Evolutionary conservation across 2,797 vertebrate genomes (phyloP), one percentile per base, ranked within the genome.

Genomic region (Pteropus rufus): DNA sequence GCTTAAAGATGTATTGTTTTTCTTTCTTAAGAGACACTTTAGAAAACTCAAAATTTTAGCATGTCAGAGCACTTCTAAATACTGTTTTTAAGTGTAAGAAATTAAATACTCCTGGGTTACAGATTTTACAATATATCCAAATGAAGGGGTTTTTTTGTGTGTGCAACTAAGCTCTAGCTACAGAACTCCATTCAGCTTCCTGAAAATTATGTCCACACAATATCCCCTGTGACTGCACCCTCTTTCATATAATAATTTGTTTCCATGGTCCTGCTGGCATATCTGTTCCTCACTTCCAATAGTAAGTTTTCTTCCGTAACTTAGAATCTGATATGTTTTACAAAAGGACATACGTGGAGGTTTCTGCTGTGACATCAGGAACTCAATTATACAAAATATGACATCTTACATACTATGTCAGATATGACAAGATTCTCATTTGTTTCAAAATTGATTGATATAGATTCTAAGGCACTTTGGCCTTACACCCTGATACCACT

Each of bases 361-460:
- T 62, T 93, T 24, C 7, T 97, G 18, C 39, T 90, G 7, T 91
- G 70, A 83, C 77, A 95, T 97, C 15, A 96, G 91, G 46, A 98
- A 83, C 18, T 91, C 26, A 41, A 1, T 72, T 97, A 39, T 87
- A 85, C 94, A 93, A 96, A 79, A 95, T 88, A 64, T 94, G 85
- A 97, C 86, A 95, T 94, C 60, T 96, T 97, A 65, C 72, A 54
- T 96, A 54, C 81, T 95, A 49, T 85, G 79, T 89, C 93, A 98
- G 65, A 88, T 60, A 54, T 80, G 46, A 73, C 49, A 82, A 46
- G 31, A 41, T 98, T 95, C 91, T 94, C 93, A 65, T 95, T 97
- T 96, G 77, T 92, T 96, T 92, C 56, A 62, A 49, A 97, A 98
- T 73, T 96, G 39, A 96, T 91, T 49, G 8, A 14, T 98, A 97